Base-by-base conservation (phyloP, 2,797 vertebrate species). In the Liasis olivaceus region DNA sequence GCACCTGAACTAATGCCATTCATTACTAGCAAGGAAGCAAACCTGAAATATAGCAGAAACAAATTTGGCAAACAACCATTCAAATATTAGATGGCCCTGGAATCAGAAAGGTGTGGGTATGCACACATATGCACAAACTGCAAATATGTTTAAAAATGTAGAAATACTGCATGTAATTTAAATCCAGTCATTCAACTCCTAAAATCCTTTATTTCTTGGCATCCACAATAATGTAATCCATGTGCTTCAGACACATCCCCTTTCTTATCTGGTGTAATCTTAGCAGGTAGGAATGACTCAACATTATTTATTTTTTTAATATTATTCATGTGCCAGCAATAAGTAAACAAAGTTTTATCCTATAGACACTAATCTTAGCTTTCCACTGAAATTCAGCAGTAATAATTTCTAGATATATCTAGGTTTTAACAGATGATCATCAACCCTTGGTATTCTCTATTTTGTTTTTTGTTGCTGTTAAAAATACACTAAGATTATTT, bases 401-500 rank as follows among this genome's bases (percentile, higher is more conserved):
- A 86, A 86, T 86, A 26, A 91, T 91, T 91, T 69, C 60, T 28
- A 66, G 20, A 63, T 17, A 8, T 17, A 31, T 54, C 58, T 36
- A 66, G n/a, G 8, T 56, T 86, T 81, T 81, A 81, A 81, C 42
- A 5, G 9, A 22, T 5, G 15, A 17, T 13, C 36, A 4, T 36
- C 56, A 22, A 6, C 22, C 77, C 17, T 22, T 36, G 56, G 62
- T 77, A 87, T 24, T 47, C 8, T 62, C n/a, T 87, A 87, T 47
- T 81, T 66, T 17, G 31, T 28, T 56, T 17, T n/a, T 3, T 72
- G n/a, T 26, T 90, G 28, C 36, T 54, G 36, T 36, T 81, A 91
- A 62, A 87, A 87, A 92, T 63, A 87, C 63, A 94, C 92, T 60
- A 2, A 72, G 47, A 36, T 94, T 93, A 85, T 96, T 96, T 96